Conservation (phyloP, 2,113 vertebrate genomes). For the Ranitomeya imitator region DNA sequence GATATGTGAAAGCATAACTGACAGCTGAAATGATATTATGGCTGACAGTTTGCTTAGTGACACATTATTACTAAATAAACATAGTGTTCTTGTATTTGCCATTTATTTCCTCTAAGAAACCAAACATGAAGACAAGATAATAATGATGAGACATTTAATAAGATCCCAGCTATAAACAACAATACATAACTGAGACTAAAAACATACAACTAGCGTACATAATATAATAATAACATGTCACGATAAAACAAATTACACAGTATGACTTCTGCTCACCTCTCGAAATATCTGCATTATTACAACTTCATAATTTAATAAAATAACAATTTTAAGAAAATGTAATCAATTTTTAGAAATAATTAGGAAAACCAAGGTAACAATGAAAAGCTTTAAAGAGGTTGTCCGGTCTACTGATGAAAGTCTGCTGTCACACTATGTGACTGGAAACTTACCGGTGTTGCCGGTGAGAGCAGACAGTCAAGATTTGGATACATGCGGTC, state of each 20-base stretch:
- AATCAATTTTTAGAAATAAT: no score
- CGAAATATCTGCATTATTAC: background rate
- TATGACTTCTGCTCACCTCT: background rate
- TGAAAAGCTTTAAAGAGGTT: no score
- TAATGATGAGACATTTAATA: background rate
- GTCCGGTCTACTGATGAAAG: no score
- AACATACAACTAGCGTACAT: background rate
- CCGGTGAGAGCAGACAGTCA: no score
- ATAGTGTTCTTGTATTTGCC: background rate
- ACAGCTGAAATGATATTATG: constrained; percentile 22
- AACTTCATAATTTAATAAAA: background rate
- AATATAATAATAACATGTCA: background rate
- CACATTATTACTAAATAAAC: background rate
- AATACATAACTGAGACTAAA: background rate
- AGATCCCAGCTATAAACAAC: background rate
- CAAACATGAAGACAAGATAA: background rate
- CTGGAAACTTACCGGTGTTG: no score
- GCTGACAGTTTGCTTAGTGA: background rate
- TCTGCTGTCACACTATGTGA: no score
- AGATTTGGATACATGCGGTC: no score
- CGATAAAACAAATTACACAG: background rate
- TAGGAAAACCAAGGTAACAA: no score
- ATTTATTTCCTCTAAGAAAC: background rate
- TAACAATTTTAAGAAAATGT: background rate
- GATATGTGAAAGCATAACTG: background rate